Base-by-base conservation (phyloP, 2,888 invertebrate genomes). In the Pristionchus japonicus region DNA sequence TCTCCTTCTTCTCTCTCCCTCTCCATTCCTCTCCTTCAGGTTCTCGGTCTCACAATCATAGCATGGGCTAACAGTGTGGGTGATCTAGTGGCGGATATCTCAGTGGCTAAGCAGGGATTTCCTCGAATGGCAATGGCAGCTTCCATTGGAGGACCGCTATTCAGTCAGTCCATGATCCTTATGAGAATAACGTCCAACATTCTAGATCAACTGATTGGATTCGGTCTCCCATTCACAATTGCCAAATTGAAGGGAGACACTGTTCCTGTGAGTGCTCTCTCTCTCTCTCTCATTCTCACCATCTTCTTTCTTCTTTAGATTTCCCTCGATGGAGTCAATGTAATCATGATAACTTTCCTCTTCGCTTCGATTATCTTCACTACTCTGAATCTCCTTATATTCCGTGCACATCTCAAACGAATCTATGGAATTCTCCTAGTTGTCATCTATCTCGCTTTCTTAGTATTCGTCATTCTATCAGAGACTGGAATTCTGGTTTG, bases 81-180 rank as follows among this genome's bases (percentile, higher is more conserved):
- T 89, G 96, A 96, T 95, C 94, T 96, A 82, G 95, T 96, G 89
- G 95, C 96, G 0, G 96, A 96, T 93, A 93, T 96, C 0, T 94
- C 96, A 11, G 95, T 96, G 92, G 96, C 96, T 1, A 94, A 95
- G 84, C 96, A 96, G 91, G 96, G 96, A 2, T 96, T 95, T 93
- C 96, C 96, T 0, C 95, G 96, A 88, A 96, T 96, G 96, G 96
- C 96, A 0, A 96, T 96, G 91, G 96, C 96, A 0, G 96, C 96
- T 0, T 96, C 96, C 89, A 96, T 96, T 93, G 96, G 96, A n/a
- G 96, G 96, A 11, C 96, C 96, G 0, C 95, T 96, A 89, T 96
- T 96, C 92, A 96, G 96, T 80, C 2, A 47, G n/a, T n/a, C n/a
- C n/a, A n/a, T n/a, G n/a, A n/a, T n/a, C n/a, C n/a, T n/a, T n/a